Conservation (phyloP, 53 echinoderm and acorn worm genomes). For the Echinometra lucunter region DNA sequence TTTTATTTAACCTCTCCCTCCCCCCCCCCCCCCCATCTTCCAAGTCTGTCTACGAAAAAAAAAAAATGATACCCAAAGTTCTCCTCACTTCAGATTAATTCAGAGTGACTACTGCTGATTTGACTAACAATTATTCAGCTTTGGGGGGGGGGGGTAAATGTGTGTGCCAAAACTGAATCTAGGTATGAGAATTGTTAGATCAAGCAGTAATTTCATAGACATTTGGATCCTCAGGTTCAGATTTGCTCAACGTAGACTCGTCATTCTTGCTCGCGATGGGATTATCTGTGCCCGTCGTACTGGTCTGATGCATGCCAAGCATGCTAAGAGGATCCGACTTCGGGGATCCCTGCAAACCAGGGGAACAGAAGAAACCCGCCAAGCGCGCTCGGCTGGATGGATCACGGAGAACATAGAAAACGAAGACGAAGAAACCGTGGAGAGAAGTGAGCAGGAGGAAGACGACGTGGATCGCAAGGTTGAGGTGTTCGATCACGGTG, state of each 20-base stretch:
- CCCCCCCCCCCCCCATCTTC: no score
- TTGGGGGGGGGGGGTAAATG: no score
- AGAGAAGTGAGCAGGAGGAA: constrained; percentile 87
- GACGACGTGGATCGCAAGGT: constrained; percentile 78
- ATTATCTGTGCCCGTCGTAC: neutral
- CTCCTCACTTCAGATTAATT: no score
- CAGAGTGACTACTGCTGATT: no score
- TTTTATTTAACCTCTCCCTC: no score
- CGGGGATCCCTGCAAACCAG: neutral
- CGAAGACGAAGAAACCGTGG: constrained; percentile 86
- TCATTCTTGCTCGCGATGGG: neutral
- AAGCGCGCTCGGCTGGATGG: neutral
- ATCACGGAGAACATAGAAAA: constrained; percentile 74
- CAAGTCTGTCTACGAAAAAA: no score
- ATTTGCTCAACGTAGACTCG: neutral
- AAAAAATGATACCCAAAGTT: no score
- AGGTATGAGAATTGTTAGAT: no score
- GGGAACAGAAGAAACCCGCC: neutral
- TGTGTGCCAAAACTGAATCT: no score
- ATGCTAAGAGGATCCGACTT: neutral
- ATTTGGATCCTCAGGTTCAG: neutral
- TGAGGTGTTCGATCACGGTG: constrained; percentile 68
- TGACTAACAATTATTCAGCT: no score
- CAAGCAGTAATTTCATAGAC: neutral
- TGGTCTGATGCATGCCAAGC: neutral